These are phyloP conservation scores for Mycetomoellerius zeteki DNA, from an alignment of 1,140 invertebrate genomes.

Conservation along the genomic window DNA sequence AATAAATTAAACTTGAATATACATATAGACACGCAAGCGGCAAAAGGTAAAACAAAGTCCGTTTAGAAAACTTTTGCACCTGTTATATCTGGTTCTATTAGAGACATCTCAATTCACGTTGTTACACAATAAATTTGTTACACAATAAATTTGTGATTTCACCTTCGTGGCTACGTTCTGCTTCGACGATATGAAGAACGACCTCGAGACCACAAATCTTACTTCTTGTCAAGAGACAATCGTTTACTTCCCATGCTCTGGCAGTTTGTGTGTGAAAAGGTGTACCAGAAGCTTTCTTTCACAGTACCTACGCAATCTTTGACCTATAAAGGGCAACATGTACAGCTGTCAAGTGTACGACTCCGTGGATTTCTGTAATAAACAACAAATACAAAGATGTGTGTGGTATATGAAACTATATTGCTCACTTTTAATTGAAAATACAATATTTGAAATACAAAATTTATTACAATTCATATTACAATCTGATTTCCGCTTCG, in stretches of 20 bases:
- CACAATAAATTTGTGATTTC: constrained; percentile 66
- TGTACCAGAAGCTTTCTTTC: constrained; percentile 3
- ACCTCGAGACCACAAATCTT: constrained; percentile 80
- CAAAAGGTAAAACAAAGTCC: not conserved
- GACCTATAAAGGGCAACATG: constrained; percentile 79
- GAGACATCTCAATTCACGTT: not conserved
- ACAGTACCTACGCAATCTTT: constrained; percentile 66
- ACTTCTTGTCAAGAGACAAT: constrained; percentile 58
- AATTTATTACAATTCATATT: not conserved
- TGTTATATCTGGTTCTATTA: not conserved
- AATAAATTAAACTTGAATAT: not conserved
- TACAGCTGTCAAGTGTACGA: not conserved
- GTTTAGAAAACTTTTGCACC: not conserved
- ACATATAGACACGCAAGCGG: not conserved
- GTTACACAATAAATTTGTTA: constrained; percentile 16
- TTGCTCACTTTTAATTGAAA: not conserved
- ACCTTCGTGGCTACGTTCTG: constrained; percentile 62
- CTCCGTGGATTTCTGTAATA: not conserved
- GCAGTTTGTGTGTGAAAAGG: constrained; percentile 31
- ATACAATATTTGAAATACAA: not conserved
- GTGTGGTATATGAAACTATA: not conserved
- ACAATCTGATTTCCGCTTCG: not conserved
- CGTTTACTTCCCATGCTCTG: constrained; percentile 48
- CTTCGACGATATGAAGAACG: constrained; percentile 71
- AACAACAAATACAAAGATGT: not conserved